Conservation (phyloP, 2,113 vertebrate genomes). For the Gallinago undulata region DNA sequence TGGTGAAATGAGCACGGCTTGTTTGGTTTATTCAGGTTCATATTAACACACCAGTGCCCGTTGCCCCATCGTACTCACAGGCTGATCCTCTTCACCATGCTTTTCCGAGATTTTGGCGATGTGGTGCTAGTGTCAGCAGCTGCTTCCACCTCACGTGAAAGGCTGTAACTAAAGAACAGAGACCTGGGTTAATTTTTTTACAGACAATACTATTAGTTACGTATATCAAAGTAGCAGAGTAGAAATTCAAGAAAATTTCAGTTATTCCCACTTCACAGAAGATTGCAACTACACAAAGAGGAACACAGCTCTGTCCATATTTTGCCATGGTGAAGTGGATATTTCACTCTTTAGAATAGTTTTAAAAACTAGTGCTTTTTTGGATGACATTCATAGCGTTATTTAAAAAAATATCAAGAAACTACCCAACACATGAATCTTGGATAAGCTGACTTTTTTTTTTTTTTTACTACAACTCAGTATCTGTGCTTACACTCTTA, state of each 20-base stretch:
- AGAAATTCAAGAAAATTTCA: background rate
- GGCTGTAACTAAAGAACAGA: slow-evolving; percentile 78
- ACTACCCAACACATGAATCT: background rate
- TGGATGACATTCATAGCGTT: background rate
- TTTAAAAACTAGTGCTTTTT: background rate
- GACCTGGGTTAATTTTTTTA: background rate
- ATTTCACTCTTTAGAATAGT: background rate
- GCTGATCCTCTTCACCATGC: slow-evolving; percentile 95
- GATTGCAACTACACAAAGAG: background rate
- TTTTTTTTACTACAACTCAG: no score
- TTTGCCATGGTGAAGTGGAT: background rate
- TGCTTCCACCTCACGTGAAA: slow-evolving; percentile 88
- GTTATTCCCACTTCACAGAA: background rate
- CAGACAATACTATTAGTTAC: background rate
- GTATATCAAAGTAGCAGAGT: background rate
- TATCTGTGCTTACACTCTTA: background rate
- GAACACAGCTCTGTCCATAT: background rate
- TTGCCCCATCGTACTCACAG: slow-evolving; percentile 78
- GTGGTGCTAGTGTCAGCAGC: slow-evolving; percentile 82
- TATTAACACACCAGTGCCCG: background rate
- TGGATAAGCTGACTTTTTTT: background rate
- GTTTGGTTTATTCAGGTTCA: background rate
- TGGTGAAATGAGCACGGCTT: background rate
- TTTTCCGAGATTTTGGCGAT: slow-evolving; percentile 87
- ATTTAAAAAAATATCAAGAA: background rate